Evolutionary conservation across 2,113 vertebrate species (phyloP).

Genomic region (Cricetomys ansorgei): DNA sequence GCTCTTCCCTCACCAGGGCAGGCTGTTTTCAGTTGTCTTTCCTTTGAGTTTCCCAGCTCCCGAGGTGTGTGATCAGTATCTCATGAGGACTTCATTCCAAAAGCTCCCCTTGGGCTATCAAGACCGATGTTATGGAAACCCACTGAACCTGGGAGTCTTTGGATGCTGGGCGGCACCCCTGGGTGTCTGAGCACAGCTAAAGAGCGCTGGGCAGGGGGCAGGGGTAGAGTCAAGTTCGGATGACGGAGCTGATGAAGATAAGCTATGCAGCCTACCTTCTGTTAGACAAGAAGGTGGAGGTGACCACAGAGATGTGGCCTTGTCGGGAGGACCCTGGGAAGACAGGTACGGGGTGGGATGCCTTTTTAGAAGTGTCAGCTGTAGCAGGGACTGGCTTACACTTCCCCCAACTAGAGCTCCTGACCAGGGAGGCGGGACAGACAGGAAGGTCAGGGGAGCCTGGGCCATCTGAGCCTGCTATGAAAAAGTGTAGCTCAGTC

Average conservation of each 20-base stretch:
- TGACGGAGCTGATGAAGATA: neutral
- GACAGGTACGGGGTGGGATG: neutral
- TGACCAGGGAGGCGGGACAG: neutral
- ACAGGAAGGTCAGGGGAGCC: slow-evolving; percentile 70
- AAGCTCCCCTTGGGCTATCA: slow-evolving; percentile 1
- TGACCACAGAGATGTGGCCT: neutral
- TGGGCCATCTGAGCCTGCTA: slow-evolving; percentile 68
- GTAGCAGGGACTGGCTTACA: neutral
- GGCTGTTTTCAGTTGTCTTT: neutral
- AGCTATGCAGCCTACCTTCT: neutral
- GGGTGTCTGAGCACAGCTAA: neutral
- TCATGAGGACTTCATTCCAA: neutral
- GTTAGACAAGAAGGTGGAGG: neutral
- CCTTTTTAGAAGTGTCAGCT: neutral
- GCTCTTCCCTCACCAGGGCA: neutral
- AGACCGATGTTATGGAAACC: neutral
- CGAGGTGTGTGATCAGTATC: neutral
- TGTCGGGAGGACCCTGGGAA: neutral
- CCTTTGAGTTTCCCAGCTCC: slow-evolving; percentile 8
- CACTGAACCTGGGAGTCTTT: neutral
- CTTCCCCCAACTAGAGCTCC: slow-evolving; percentile 33
- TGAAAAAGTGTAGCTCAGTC: slow-evolving; percentile 76
- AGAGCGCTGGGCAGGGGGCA: slow-evolving; percentile 1
- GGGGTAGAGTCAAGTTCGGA: neutral
- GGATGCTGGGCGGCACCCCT: neutral